Conservation (phyloP, 2,888 invertebrate genomes). For the Parnassius glacialis region DNA sequence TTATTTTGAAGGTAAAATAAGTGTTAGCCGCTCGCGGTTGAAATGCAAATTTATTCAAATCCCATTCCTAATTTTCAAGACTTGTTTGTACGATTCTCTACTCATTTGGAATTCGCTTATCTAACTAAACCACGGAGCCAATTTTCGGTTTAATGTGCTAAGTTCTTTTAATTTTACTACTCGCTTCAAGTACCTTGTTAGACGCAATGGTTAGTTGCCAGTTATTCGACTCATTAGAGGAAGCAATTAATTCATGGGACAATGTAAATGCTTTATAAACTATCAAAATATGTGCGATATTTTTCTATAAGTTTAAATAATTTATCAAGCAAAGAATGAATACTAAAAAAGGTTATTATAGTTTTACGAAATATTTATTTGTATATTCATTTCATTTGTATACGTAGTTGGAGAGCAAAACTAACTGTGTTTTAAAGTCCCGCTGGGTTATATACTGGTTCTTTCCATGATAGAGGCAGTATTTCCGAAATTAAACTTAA, state of each 20-base stretch:
- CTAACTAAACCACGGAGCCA: slow-evolving; percentile 30
- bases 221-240: not conserved
- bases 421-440: too few relatives aligned
- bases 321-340: too few relatives aligned
- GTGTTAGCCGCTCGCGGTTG: slow-evolving; percentile 29
- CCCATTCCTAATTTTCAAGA: slow-evolving; percentile 34
- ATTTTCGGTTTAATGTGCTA: slow-evolving; percentile 26
- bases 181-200: not conserved
- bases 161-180: not conserved
- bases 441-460: too few relatives aligned
- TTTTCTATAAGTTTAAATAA: too few relatives aligned
- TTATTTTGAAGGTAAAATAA: slow-evolving; percentile 25
- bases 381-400: too few relatives aligned
- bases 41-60: slow-evolving; percentile 37
- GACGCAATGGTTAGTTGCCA: not conserved
- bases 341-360: too few relatives aligned
- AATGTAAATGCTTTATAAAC: not conserved
- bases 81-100: slow-evolving; percentile 35
- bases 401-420: too few relatives aligned
- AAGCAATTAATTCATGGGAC: not conserved
- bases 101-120: slow-evolving; percentile 31
- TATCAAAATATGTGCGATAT: not conserved
- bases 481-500: too few relatives aligned
- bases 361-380: too few relatives aligned
- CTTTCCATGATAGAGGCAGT: too few relatives aligned